Percentiles rank a stretch among this genome's conserved stretches.
These are phyloP conservation scores for Arothron firmamentum DNA, from an alignment of 2,113 vertebrate genomes.

Conservation along the genomic window DNA sequence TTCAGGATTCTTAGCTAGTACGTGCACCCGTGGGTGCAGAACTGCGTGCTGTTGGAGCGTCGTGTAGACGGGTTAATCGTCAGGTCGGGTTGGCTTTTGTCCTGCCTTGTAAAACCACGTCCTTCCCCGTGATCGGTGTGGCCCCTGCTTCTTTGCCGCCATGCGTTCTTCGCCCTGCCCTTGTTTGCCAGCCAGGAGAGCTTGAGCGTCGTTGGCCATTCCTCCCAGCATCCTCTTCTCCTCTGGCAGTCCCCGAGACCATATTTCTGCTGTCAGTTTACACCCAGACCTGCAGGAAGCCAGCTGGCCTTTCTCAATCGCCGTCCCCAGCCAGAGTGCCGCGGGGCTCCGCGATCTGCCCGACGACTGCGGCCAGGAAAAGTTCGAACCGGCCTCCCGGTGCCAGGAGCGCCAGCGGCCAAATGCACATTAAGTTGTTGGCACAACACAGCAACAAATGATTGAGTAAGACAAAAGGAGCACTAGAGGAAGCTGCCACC, in stretches of 20 bases:
- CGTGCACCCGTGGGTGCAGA: too few species aligned
- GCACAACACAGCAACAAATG: constrained; percentile 39
- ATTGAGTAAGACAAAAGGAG: constrained; percentile 22
- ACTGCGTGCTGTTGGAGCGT: too few species aligned
- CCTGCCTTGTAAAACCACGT: not conserved
- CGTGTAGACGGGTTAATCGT: not conserved
- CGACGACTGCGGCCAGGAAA: constrained; percentile 43
- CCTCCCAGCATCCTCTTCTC: constrained; percentile 52
- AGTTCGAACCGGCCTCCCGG: constrained; percentile 34
- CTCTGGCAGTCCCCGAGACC: constrained; percentile 62
- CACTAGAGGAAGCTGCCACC: constrained; percentile 4
- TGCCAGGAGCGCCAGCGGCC: constrained; percentile 49
- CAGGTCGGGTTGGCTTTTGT: not conserved
- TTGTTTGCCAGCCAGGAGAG: constrained; percentile 21
- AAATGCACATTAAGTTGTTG: constrained; percentile 53
- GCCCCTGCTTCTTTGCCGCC: not conserved
- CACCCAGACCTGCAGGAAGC: constrained; percentile 56
- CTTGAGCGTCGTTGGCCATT: constrained; percentile 41
- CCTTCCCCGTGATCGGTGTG: not conserved
- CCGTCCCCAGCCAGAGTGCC: constrained; percentile 53
- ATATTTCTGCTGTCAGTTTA: constrained; percentile 68
- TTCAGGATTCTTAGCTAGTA: not conserved
- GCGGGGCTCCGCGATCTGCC: constrained; percentile 51
- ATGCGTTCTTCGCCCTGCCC: constrained; percentile 16
- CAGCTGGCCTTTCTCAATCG: constrained; percentile 69